Evolutionary conservation across 2,113 vertebrate genomes (phyloP).

Genomic region (Petromus typicus): DNA sequence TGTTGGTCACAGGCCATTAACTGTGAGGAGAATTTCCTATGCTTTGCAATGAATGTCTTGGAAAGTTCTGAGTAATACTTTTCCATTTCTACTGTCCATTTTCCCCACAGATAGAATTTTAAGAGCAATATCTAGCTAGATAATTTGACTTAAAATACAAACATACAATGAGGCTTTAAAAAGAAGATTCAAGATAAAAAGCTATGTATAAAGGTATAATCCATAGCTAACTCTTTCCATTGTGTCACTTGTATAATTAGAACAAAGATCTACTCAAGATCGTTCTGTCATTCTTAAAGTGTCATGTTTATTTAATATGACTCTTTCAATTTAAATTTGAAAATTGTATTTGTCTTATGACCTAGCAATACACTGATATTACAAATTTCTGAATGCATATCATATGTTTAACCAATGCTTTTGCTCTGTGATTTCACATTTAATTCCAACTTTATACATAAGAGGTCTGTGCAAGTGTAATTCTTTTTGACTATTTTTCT

Average conservation of each 20-base stretch:
- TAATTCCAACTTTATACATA: neutral
- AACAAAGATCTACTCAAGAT: neutral
- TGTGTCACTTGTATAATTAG: neutral
- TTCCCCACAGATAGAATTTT: neutral
- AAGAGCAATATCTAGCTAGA: neutral
- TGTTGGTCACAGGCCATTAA: neutral
- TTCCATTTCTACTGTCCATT: neutral
- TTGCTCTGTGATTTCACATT: neutral
- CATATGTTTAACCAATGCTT: neutral
- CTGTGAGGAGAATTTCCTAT: constrained; percentile 31
- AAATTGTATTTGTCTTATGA: neutral
- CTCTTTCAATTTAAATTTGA: neutral
- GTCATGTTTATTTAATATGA: neutral
- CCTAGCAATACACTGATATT: neutral
- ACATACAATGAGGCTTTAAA: neutral
- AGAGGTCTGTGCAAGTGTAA: neutral
- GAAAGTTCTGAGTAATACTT: neutral
- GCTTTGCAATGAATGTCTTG: neutral
- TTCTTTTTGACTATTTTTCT: neutral
- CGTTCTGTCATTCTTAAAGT: neutral
- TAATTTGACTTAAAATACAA: neutral
- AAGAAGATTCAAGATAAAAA: neutral
- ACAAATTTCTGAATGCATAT: neutral
- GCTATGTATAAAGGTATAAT: neutral
- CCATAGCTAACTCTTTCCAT: neutral